These are phyloP conservation scores for Rachycentron canadum DNA, from an alignment of 2,797 vertebrate genomes.

Conservation along the genomic window DNA sequence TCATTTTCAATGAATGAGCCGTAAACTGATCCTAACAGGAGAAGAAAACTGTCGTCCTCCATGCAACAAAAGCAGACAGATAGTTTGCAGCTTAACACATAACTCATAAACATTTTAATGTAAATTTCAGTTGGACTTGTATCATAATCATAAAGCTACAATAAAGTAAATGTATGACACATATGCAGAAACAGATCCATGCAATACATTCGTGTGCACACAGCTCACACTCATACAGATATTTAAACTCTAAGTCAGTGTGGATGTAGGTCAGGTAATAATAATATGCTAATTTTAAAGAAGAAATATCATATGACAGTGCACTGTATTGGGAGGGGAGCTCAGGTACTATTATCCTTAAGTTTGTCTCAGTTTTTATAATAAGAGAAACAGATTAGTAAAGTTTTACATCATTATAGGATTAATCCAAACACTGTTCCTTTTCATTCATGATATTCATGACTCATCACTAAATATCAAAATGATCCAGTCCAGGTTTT, in stretches of 20 bases:
- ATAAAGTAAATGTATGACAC: background rate
- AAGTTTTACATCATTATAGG: background rate
- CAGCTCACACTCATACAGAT: background rate
- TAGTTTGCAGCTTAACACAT: background rate
- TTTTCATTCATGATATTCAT: no score
- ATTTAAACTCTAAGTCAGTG: background rate
- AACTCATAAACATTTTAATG: background rate
- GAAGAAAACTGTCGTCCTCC: background rate
- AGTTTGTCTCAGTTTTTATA: no score
- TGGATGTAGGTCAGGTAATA: background rate
- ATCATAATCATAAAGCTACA: background rate
- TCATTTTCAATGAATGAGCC: slow-evolving; percentile 22
- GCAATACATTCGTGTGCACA: background rate
- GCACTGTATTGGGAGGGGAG: background rate
- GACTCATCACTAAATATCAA: no score
- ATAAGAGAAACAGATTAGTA: background rate
- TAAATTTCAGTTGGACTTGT: background rate
- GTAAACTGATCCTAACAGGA: background rate
- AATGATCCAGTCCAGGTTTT: no score
- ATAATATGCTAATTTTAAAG: background rate
- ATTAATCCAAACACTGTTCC: background rate
- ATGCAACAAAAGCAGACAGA: background rate
- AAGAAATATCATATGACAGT: background rate
- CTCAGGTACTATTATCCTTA: background rate
- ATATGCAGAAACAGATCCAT: background rate